Conservation (phyloP, 2,888 invertebrate species). For the Cryptus viduatorius region DNA sequence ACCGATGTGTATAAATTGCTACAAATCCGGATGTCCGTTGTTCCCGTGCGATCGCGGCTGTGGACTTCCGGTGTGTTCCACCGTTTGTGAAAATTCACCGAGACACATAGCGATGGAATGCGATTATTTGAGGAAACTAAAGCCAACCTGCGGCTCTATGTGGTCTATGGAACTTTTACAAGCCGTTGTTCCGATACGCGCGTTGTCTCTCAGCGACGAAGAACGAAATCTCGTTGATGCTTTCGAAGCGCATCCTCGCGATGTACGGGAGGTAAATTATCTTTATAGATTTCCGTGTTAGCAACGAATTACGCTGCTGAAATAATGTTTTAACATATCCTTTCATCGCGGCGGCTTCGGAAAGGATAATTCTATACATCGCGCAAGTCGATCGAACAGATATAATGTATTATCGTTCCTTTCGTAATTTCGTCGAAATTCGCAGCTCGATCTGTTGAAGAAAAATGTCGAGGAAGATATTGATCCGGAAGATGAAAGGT, state of each 20-base stretch:
- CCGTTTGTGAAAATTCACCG: constrained; percentile 87
- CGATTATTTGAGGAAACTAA: constrained; percentile 87
- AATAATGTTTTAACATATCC: not conserved
- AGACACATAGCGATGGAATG: constrained; percentile 88
- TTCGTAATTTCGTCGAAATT: not conserved
- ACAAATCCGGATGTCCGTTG: constrained; percentile 83
- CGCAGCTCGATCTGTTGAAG: constrained; percentile 85
- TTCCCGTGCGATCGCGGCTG: constrained; percentile 88
- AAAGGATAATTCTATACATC: too few relatives aligned
- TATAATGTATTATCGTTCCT: too few relatives aligned
- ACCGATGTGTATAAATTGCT: constrained; percentile 89
- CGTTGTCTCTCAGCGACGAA: constrained; percentile 83
- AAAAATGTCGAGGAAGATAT: constrained; percentile 85
- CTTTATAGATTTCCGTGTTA: not conserved
- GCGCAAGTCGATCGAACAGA: too few relatives aligned
- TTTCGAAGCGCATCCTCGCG: constrained; percentile 87
- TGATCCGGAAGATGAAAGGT: constrained; percentile 86
- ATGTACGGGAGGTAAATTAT: constrained; percentile 86
- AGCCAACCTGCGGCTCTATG: constrained; percentile 84
- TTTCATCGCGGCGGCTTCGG: not conserved
- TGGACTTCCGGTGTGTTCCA: constrained; percentile 90
- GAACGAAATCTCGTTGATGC: constrained; percentile 86
- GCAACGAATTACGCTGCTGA: not conserved
- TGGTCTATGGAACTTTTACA: constrained; percentile 83
- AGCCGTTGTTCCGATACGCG: constrained; percentile 85